Percentiles rank a stretch among this genome's conserved stretches.
Conservation (phyloP, 2,797 vertebrate genomes). For the Hippoglossus hippoglossus region DNA sequence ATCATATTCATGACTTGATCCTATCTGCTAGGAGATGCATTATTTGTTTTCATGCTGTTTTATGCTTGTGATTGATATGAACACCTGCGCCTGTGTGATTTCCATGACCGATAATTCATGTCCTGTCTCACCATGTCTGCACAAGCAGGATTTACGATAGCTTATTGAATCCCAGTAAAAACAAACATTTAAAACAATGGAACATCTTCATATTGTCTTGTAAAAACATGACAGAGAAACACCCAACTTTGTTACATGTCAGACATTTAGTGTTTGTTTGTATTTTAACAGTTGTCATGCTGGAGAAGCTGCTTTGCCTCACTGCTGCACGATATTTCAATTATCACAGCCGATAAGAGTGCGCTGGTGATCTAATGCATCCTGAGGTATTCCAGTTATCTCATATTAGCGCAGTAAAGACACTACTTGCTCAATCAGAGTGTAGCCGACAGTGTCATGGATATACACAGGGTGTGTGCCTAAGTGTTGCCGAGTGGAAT, state of each 20-base stretch:
- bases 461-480: conserved; percentile 17
- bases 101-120: conserved; percentile 32
- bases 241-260: conserved; percentile 5
- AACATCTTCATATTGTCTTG: neutral
- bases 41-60: conserved; percentile 28
- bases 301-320: conserved; percentile 11
- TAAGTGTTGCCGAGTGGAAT: conserved; percentile 39
- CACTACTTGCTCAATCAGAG: conserved; percentile 18
- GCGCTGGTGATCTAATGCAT: conserved; percentile 1
- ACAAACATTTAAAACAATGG: conserved; percentile 40
- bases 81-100: conserved; percentile 19
- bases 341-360: conserved; percentile 14
- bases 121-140: conserved; percentile 33
- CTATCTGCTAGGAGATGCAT: conserved; percentile 28
- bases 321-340: conserved; percentile 14
- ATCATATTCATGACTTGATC: conserved; percentile 40
- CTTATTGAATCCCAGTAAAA: conserved; percentile 28
- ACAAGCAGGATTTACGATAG: conserved; percentile 54
- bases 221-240: conserved; percentile 30
- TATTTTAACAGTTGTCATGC: conserved; percentile 9
- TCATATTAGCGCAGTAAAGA: conserved; percentile 9
- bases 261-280: conserved; percentile 41
- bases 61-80: conserved; percentile 10
- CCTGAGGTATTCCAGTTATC: conserved; percentile 14
- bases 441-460: conserved; percentile 2